Evolutionary conservation across 2,797 vertebrate species (phyloP).

Genomic region (Sebastes taczanowskii): DNA sequence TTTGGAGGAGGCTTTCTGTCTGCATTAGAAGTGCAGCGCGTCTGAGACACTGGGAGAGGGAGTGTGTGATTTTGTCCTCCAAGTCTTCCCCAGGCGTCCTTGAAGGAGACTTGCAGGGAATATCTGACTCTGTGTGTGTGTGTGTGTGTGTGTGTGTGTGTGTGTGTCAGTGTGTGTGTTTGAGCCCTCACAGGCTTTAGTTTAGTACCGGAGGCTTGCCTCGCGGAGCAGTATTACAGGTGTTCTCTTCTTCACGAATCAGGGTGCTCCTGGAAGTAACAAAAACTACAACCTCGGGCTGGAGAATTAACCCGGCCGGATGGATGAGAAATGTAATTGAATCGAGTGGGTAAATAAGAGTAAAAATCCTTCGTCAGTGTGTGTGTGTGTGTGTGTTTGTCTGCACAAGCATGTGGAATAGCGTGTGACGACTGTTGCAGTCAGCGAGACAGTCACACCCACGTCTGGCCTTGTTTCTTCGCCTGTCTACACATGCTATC

Average conservation of each 20-base stretch:
- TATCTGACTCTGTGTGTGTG: conserved; percentile 58
- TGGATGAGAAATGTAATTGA: conserved; percentile 58
- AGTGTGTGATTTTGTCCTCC: conserved; percentile 80
- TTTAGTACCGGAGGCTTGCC: conserved; percentile 67
- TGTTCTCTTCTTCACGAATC: conserved; percentile 68
- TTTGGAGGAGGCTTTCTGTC: conserved; percentile 75
- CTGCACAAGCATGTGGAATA: conserved; percentile 32
- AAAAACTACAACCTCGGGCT: conserved; percentile 41
- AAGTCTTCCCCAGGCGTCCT: conserved; percentile 80
- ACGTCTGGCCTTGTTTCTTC: conserved; percentile 72
- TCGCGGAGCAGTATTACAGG: conserved; percentile 66
- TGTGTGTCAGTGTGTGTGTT: conserved; percentile 19
- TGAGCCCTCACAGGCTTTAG: conserved; percentile 59
- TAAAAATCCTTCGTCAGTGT: conserved; percentile 37
- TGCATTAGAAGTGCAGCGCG: conserved; percentile 73
- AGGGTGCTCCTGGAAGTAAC: conserved; percentile 46
- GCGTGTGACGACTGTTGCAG: conserved; percentile 47
- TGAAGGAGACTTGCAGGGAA: conserved; percentile 79
- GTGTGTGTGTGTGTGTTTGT: background rate
- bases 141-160: conserved; percentile 35
- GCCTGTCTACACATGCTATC: conserved; percentile 66
- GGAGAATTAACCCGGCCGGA: conserved; percentile 44
- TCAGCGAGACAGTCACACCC: conserved; percentile 67
- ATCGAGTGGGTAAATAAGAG: conserved; percentile 41
- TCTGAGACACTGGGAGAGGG: conserved; percentile 74